These are phyloP conservation scores for Papilio protenor DNA, from an alignment of 2,888 invertebrate species.

Conservation along the genomic window DNA sequence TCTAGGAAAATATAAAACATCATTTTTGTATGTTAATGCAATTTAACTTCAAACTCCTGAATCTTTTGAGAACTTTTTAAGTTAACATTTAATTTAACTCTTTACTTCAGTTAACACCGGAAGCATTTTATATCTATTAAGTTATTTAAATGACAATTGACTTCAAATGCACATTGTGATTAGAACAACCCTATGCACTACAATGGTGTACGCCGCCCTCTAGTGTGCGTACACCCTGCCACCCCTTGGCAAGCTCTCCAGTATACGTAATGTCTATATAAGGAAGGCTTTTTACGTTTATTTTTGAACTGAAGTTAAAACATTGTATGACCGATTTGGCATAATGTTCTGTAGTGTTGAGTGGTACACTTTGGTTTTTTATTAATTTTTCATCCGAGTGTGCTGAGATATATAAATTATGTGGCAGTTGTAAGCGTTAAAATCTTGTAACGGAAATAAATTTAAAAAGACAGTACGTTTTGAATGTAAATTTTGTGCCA, in stretches of 20 bases:
- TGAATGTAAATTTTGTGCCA: neutral
- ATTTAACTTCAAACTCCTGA: too few relatives aligned
- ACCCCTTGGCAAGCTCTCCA: constrained; percentile 48
- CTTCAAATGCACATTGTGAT: neutral
- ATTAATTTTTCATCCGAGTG: constrained; percentile 33
- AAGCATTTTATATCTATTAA: neutral
- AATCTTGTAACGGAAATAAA: constrained; percentile 29
- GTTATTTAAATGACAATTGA: neutral
- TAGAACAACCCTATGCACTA: constrained; percentile 29
- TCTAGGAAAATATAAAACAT: too few relatives aligned
- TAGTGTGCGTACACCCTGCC: constrained; percentile 39
- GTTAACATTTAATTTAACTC: too few relatives aligned
- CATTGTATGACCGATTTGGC: constrained; percentile 56
- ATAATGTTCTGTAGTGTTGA: constrained; percentile 48
- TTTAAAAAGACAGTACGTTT: neutral
- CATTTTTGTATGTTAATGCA: too few relatives aligned
- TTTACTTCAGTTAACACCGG: neutral
- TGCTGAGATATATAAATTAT: constrained; percentile 30
- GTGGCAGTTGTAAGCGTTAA: constrained; percentile 30
- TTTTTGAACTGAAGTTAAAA: constrained; percentile 53
- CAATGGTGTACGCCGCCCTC: constrained; percentile 1
- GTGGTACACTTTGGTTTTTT: constrained; percentile 42
- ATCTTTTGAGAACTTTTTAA: too few relatives aligned
- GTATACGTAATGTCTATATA: constrained; percentile 22
- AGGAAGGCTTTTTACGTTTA: constrained; percentile 47